Base-by-base conservation (phyloP, 2,797 vertebrate species). In the Esox lucius region DNA sequence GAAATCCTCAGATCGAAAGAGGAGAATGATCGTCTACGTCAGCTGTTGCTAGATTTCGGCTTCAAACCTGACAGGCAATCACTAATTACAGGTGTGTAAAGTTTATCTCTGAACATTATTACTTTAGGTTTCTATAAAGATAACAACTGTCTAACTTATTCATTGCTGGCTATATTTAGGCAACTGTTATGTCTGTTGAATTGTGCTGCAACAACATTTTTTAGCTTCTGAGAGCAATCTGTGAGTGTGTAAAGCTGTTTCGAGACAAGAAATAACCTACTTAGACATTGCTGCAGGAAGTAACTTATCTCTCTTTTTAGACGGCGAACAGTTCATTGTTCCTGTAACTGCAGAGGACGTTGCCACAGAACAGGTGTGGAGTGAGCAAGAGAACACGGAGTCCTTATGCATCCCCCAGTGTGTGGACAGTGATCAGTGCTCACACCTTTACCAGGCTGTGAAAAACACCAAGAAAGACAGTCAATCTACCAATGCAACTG, bases 11-110 rank as follows among this genome's bases (percentile, higher is more conserved):
- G n/a, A 35, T 39, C 15, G 16, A 68, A 68, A 68, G 31, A 42
- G 65, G 65, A 68, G 65, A 68, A 35, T 19, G n/a, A 12, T 9
- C 65, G 33, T 68, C 65, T 68, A 68, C 33, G 33, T n/a, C 35
- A 42, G 39, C 19, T 68, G 39, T 39, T 68, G 24, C 7, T n/a
- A 12, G 65, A 68, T 68, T 39, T 68, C 17, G 65, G 65, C 68
- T 22, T 35, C 65, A 68, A 42, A 39, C n/a, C 31, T 62, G 24
- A 11, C 22, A 24, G 53, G 53, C 16, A 53, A 19, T n/a, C 49
- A 53, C 49, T 17, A n/a, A n/a, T 5, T 17, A 2, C 53, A 22
- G n/a, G 53, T 56, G 53, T 56, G 53, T 56, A 3, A 56, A 56
- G 6, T 11, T 22, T 22, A 22, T 56, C 51, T 56, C 13, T n/a